These are phyloP conservation scores for Perca flavescens DNA, from an alignment of 2,113 vertebrate species.

Conservation along the genomic window DNA sequence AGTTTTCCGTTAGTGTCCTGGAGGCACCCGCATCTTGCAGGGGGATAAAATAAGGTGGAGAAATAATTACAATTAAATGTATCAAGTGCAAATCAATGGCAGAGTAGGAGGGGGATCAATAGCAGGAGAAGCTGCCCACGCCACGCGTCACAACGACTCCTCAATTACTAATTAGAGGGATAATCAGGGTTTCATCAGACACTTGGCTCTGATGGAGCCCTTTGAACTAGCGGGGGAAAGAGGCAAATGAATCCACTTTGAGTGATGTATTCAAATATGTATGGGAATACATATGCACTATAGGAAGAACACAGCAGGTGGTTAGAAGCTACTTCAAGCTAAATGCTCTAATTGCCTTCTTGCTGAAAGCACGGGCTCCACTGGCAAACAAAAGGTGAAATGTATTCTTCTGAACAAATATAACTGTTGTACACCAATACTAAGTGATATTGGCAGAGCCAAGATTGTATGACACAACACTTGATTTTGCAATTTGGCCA, in stretches of 20 bases:
- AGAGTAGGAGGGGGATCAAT: slow-evolving; percentile 47
- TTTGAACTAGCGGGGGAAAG: slow-evolving; percentile 58
- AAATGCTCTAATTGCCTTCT: background rate
- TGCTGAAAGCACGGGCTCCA: background rate
- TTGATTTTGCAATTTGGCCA: slow-evolving; percentile 22
- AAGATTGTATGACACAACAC: background rate
- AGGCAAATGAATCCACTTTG: slow-evolving; percentile 30
- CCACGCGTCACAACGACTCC: slow-evolving; percentile 51
- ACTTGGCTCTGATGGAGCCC: slow-evolving; percentile 49
- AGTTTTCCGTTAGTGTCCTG: slow-evolving; percentile 19
- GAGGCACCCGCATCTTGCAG: slow-evolving; percentile 2
- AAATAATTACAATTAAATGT: slow-evolving; percentile 69
- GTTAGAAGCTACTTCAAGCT: background rate
- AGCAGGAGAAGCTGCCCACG: slow-evolving; percentile 28
- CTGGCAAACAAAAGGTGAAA: slow-evolving; percentile 2
- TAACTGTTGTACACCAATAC: background rate
- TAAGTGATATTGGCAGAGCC: background rate
- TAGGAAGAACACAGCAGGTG: slow-evolving; percentile 29
- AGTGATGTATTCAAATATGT: slow-evolving; percentile 51
- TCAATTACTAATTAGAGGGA: slow-evolving; percentile 66
- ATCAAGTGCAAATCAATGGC: slow-evolving; percentile 68
- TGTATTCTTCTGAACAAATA: background rate
- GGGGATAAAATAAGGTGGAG: slow-evolving; percentile 29
- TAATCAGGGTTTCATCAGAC: slow-evolving; percentile 70
- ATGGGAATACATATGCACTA: slow-evolving; percentile 6